Percentiles rank a stretch among this genome's conserved stretches.
These are phyloP conservation scores for Aphyosemion australe DNA, from an alignment of 2,113 vertebrate genomes.

Conservation along the genomic window DNA sequence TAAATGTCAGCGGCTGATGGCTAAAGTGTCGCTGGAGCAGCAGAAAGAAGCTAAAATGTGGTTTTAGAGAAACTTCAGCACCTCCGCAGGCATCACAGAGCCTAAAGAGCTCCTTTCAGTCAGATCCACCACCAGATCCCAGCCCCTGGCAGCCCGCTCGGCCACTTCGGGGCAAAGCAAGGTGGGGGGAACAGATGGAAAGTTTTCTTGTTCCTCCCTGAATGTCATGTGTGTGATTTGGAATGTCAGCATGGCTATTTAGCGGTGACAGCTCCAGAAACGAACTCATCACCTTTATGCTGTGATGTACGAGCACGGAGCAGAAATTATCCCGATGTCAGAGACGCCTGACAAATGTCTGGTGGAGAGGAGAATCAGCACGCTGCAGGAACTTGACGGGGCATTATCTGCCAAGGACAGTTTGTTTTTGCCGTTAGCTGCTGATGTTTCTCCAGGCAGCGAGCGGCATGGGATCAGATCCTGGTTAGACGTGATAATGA, in stretches of 20 bases:
- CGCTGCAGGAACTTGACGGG: slow-evolving; percentile 40
- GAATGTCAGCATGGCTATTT: slow-evolving; percentile 36
- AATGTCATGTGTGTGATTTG: slow-evolving; percentile 53
- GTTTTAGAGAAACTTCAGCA: slow-evolving; percentile 62
- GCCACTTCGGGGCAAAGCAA: too few species aligned
- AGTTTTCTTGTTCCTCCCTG: slow-evolving; percentile 37
- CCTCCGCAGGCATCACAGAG: slow-evolving; percentile 46
- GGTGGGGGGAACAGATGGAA: slow-evolving; percentile 23
- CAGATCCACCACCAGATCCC: slow-evolving; percentile 25
- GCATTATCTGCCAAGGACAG: slow-evolving; percentile 61
- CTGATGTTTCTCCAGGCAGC: slow-evolving; percentile 30
- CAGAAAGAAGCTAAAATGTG: slow-evolving; percentile 57
- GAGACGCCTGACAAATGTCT: slow-evolving; percentile 55
- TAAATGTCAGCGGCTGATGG: slow-evolving; percentile 69
- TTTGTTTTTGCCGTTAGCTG: slow-evolving; percentile 44
- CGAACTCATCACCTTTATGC: slow-evolving; percentile 32
- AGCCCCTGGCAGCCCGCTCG: too few species aligned
- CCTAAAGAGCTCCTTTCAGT: slow-evolving; percentile 59
- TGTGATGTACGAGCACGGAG: slow-evolving; percentile 38
- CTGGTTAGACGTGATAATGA: slow-evolving; percentile 31
- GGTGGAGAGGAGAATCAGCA: slow-evolving; percentile 25
- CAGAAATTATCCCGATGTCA: slow-evolving; percentile 36
- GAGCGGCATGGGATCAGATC: slow-evolving; percentile 26
- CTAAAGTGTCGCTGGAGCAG: slow-evolving; percentile 46
- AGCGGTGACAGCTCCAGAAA: slow-evolving; percentile 30